phyloP scores from a whole-genome alignment of 2,888 invertebrate genomes.

The Neoaliturus tenellus region DNA sequence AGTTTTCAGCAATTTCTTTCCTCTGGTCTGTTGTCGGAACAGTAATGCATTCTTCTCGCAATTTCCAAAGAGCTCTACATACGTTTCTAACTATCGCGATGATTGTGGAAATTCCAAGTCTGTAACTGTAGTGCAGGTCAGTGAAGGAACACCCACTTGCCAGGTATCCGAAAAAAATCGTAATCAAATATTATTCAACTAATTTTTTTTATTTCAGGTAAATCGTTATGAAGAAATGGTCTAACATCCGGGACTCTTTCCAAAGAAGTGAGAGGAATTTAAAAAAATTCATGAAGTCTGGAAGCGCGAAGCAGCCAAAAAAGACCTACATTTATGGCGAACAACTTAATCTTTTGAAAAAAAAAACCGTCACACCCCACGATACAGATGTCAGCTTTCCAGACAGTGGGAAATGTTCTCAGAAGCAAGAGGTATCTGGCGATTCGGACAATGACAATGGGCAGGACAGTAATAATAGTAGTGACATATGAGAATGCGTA shows the following conservation, averaged over 20 bases:
- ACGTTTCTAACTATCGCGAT: conserved; percentile 67
- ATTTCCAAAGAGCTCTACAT: conserved; percentile 61
- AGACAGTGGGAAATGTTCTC: conserved; percentile 33
- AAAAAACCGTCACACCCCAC: conserved; percentile 34
- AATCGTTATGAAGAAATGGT: conserved; percentile 27
- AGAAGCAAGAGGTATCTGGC: conserved; percentile 38
- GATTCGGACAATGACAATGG: conserved; percentile 40
- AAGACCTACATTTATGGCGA: conserved; percentile 38
- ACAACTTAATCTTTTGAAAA: conserved; percentile 27
- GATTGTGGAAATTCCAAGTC: conserved; percentile 69
- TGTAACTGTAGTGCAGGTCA: conserved; percentile 68
- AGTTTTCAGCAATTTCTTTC: conserved; percentile 56
- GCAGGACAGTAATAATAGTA: conserved; percentile 38
- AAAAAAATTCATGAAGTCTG: conserved; percentile 18
- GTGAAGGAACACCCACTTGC: conserved; percentile 67
- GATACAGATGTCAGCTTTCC: conserved; percentile 42
- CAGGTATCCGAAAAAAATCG: conserved; percentile 66
- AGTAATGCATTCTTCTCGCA: conserved; percentile 60
- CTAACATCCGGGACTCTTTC: conserved; percentile 41
- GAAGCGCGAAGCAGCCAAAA: conserved; percentile 23
- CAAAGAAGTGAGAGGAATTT: conserved; percentile 41
- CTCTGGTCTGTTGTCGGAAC: conserved; percentile 53
- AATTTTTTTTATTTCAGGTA: conserved; percentile 20
- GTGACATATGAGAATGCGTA: conserved; percentile 25
- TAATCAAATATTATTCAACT: conserved; percentile 22